phyloP scores from a whole-genome alignment of 2,113 vertebrate genomes.

The Monopterus albus region DNA sequence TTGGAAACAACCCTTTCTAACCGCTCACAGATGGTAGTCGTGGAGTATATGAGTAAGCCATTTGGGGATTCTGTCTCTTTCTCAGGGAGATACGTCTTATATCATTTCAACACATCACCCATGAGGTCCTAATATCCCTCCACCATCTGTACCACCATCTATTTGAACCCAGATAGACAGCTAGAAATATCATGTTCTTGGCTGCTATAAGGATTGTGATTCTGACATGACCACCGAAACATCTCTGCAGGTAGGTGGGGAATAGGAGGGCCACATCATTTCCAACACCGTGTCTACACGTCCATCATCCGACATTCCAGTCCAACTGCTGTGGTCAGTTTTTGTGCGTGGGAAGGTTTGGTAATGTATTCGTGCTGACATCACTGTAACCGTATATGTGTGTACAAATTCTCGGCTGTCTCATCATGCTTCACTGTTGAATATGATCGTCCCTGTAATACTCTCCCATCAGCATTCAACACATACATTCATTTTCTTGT shows the following conservation, averaged over 20 bases:
- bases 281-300: neutral
- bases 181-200: constrained; percentile 1
- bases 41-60: neutral
- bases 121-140: constrained; percentile 9
- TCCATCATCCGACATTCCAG: neutral
- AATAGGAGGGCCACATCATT: neutral
- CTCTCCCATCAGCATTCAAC: too few species aligned
- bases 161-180: neutral
- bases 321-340: neutral
- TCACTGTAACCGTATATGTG: neutral
- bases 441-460: neutral
- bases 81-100: neutral
- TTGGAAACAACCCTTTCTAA: neutral
- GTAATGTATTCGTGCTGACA: neutral
- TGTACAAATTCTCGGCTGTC: neutral
- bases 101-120: neutral
- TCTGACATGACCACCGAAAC: neutral
- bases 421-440: neutral
- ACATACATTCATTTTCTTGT: too few species aligned
- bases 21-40: constrained; percentile 6
- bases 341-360: neutral
- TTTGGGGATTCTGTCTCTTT: neutral
- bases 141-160: constrained; percentile 7
- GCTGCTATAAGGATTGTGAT: neutral
- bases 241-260: neutral